Evolutionary conservation across 1,140 invertebrate species (phyloP).

Genomic region (Drosophila nigromelanica): DNA sequence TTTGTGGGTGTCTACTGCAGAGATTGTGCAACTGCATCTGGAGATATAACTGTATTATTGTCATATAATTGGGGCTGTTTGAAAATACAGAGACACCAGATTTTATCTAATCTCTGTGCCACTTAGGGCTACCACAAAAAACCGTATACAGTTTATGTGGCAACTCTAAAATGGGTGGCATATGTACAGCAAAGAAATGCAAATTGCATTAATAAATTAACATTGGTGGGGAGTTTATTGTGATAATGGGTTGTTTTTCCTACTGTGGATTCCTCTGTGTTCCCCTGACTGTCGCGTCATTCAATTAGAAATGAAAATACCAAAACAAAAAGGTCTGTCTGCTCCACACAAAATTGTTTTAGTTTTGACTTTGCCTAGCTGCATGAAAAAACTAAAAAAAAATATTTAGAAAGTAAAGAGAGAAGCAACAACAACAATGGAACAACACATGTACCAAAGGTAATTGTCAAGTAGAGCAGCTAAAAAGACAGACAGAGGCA

Average conservation of each 20-base stretch:
- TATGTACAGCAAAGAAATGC: constrained; percentile 60
- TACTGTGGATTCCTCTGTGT: constrained; percentile 31
- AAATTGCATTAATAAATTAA: constrained; percentile 80
- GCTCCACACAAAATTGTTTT: constrained; percentile 56
- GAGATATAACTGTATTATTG: constrained; percentile 26
- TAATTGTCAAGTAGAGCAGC: constrained; percentile 81
- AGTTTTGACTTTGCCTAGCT: constrained; percentile 53
- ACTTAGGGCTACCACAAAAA: constrained; percentile 61
- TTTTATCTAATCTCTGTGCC: constrained; percentile 70
- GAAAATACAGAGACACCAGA: too few relatives aligned
- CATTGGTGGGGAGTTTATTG: constrained; percentile 3
- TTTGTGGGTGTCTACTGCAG: constrained; percentile 37
- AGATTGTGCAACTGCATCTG: constrained; percentile 32
- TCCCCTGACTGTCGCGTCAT: constrained; percentile 44
- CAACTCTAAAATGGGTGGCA: constrained; percentile 22
- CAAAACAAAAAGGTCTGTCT: constrained; percentile 68
- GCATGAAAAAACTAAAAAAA: constrained; percentile 45
- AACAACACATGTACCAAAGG: constrained; percentile 75
- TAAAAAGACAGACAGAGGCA: constrained; percentile 43
- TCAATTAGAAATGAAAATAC: constrained; percentile 81
- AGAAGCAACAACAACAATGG: constrained; percentile 55
- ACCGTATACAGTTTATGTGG: constrained; percentile 1
- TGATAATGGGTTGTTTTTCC: not conserved
- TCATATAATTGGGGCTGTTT: constrained; percentile 18
- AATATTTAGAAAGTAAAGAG: constrained; percentile 82